Base-by-base conservation (phyloP, 1,140 invertebrate species). In the Andrena cerasifolii region DNA sequence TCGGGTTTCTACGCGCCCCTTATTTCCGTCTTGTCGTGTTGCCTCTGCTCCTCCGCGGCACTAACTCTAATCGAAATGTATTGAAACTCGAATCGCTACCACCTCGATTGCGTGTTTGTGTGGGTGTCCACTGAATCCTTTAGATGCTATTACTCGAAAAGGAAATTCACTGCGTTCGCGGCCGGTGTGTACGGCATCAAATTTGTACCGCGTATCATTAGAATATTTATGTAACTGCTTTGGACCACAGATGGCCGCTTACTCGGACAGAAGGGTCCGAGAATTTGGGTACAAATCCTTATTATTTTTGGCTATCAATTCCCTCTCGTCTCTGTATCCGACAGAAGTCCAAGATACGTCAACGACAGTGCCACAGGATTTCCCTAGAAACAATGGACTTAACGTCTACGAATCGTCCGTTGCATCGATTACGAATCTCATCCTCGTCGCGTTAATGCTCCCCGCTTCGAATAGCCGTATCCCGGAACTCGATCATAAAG, bases 21-120 rank as follows among this genome's bases (percentile, higher is more conserved):
- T 43, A 21, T 61, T 51, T 56, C n/a, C 53, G 14, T 51, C 54
- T 16, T 3, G 10, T 63, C 31, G 6, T 47, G 36, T 36, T 16
- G 21, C n/a, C 28, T 24, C 24, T 33, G 16, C 33, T 71, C 31
- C 45, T 18, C 24, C 12, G 21, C 3, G 3, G 31, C 45, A 21
- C 47, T 59, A 47, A 65, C 58, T 58, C 59, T 74, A 79, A 74
- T 79, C 61, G 77, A 28, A 75, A 72, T 75, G 65, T 75, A 79
- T 74, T 33, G 77, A 56, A 65, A 66, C 45, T 59, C 24, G 21
- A 65, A 49, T 65, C 77, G 70, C 65, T 73, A 56, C 33, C 10
- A 40, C 36, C 36, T 40, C 36, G 36, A 40, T 40, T 5, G n/a
- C n/a, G n/a, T n/a, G 28, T 21, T 16, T 4, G 16, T 33, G 18